Percentiles rank a stretch among this genome's conserved stretches.
phyloP scores from a whole-genome alignment of 92 coral and sea anemone genomes.

The Paramuricea clavata region DNA sequence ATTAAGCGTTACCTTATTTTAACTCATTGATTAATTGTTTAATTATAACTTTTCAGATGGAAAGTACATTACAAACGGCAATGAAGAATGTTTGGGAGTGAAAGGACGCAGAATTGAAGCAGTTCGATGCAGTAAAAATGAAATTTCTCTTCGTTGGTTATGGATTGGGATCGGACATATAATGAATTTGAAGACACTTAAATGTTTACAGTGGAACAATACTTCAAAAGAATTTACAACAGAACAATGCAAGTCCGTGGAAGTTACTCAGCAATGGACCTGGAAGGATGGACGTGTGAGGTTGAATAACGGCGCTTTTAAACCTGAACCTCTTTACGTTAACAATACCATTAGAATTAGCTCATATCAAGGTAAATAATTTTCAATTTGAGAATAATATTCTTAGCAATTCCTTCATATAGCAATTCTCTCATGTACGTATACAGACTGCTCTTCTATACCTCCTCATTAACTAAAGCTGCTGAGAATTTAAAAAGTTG shows the following conservation, averaged over 20 bases:
- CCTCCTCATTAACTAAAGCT: too few species aligned
- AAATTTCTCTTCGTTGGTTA: conserved; percentile 10
- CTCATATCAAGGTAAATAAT: too few species aligned
- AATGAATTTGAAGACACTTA: conserved; percentile 6
- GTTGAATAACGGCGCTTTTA: too few species aligned
- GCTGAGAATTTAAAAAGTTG: too few species aligned
- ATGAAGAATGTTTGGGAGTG: conserved; percentile 10
- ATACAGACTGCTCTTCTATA: too few species aligned
- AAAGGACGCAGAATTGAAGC: background rate
- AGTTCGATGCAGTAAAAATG: background rate
- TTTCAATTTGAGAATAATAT: too few species aligned
- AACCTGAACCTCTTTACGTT: background rate
- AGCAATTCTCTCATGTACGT: too few species aligned
- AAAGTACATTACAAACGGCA: background rate
- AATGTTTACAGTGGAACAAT: conserved; percentile 4
- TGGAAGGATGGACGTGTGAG: background rate
- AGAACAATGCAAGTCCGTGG: background rate
- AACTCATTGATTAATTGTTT: background rate
- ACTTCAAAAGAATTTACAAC: background rate
- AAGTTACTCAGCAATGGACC: background rate
- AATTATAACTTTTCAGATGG: background rate
- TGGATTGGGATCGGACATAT: background rate
- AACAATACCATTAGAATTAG: too few species aligned
- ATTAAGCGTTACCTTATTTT: too few species aligned
- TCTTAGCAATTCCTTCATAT: too few species aligned